phyloP scores from a whole-genome alignment of 1,140 invertebrate species.

The Oedothorax gibbosus region DNA sequence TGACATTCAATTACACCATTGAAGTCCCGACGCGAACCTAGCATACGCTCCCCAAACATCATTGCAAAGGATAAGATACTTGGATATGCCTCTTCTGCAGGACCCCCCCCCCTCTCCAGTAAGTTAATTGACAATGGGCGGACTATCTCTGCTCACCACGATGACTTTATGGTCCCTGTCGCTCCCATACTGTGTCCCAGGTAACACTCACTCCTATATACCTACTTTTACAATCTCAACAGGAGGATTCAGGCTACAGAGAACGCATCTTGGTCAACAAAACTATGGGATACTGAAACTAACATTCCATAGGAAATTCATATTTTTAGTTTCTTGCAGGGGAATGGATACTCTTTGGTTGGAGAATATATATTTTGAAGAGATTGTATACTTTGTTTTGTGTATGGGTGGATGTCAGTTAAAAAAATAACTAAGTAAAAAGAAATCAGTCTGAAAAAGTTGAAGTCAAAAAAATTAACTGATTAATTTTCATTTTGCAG shows the following conservation, averaged over 20 bases:
- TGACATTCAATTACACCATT: too few species aligned
- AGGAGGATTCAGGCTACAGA: conserved; percentile 20
- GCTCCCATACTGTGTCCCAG: conserved; percentile 46
- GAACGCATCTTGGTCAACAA: conserved; percentile 1
- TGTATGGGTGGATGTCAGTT: too few species aligned
- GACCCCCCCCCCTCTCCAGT: not conserved
- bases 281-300: not conserved
- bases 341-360: too few species aligned
- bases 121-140: conserved; percentile 55
- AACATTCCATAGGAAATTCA: too few species aligned
- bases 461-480: too few species aligned
- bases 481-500: too few species aligned
- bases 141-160: conserved; percentile 29
- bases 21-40: too few species aligned
- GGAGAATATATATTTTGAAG: too few species aligned
- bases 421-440: too few species aligned
- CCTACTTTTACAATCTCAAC: not conserved
- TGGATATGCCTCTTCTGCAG: conserved; percentile 3
- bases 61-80: conserved; percentile 10
- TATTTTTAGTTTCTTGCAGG: too few species aligned
- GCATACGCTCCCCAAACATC: conserved; percentile 17
- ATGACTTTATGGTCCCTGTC: conserved; percentile 42
- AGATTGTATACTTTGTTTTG: too few species aligned
- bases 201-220: conserved; percentile 12
- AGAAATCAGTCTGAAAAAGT: too few species aligned